Base-by-base conservation (phyloP, 2,797 vertebrate species). In the Tarsius wallacei region DNA sequence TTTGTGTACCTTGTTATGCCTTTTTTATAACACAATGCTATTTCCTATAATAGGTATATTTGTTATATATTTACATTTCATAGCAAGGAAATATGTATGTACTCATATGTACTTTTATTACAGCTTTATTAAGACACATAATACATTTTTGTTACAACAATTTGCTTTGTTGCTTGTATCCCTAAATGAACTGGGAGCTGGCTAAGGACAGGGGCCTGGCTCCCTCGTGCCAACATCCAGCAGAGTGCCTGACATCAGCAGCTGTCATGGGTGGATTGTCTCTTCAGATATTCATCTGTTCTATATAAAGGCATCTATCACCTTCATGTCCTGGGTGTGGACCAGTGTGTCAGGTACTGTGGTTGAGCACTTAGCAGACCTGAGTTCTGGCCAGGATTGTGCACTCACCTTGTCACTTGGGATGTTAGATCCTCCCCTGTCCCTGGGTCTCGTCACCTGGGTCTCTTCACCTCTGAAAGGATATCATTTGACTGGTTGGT, bases 191-290 rank as follows among this genome's bases (percentile, higher is more conserved):
- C 33, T 2, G 17, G 0, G 14, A 57, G 24, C 22, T 10, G 51
- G 66, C 6, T 22, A 33, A n/a, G 90, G 42, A 31, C 19, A 2
- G 74, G n/a, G 31, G 31, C 7, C 1, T 0, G 53, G 3, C 7
- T 2, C 0, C 1, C 31, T 51, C 26, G 0, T 4, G 33, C 10
- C 14, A 11, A 19, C 0, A 0, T 7, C 13, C 4, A 1, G 17
- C 42, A 0, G 47, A 1, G 3, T 1, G 0, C 22, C 42, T 10
- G 36, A 5, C 6, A 0, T 0, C 1, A 0, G 57, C 2, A 1
- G 3, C 12, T 1, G 4, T 33, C 1, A 0, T 1, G 16, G 28
- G 31, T 26, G 7, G 1, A 3, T 1, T 1, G 8, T 5, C 33
- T 10, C 8, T 42, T 14, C 59, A 28, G 42, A 11, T 11, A 1